Base-by-base conservation (phyloP, 2,797 vertebrate species). In the Momotus momota region DNA sequence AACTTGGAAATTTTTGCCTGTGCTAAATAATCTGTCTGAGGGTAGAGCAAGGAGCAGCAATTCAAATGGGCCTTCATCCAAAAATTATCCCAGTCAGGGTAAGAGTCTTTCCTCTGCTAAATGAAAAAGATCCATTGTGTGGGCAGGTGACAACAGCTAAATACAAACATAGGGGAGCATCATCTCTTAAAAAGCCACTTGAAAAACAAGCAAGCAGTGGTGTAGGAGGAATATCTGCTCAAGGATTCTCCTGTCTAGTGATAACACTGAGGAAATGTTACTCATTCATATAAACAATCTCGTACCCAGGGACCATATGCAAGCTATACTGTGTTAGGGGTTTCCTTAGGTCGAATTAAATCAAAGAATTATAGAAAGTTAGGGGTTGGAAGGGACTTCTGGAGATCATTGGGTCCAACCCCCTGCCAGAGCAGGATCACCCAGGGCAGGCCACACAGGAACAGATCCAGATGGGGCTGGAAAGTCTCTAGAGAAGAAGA, bases 191-290 rank as follows among this genome's bases (percentile, higher is more conserved):
- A 86, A 66, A 87, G 18, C 7, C 67, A 29, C 78, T 15, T n/a
- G 57, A 33, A 86, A 70, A 94, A 51, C 27, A 64, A 52, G 35
- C 18, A 70, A 89, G 29, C 52, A 67, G 25, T 3, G 22, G 19
- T 71, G 58, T 73, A 81, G 82, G 51, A 82, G 72, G 77, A 21
- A 87, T 80, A 80, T 80, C 60, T 90, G 58, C 60, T 77, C 46
- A 48, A 54, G 70, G 62, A 79, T 65, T 72, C 40, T 88, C 54
- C 88, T 70, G 17, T 64, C 51, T 77, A 49, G 49, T 2, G 3
- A 4, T 16, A 58, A 18, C 40, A 14, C 26, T 5, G 25, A 64
- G 45, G 33, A 81, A 81, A 61, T 23, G 40, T 49, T 18, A 3
- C 43, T 62, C 43, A 27, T 40, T 33, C 17, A 23, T 22, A 11